phyloP scores from a whole-genome alignment of 1,140 invertebrate genomes.

The Babylonia areolata region DNA sequence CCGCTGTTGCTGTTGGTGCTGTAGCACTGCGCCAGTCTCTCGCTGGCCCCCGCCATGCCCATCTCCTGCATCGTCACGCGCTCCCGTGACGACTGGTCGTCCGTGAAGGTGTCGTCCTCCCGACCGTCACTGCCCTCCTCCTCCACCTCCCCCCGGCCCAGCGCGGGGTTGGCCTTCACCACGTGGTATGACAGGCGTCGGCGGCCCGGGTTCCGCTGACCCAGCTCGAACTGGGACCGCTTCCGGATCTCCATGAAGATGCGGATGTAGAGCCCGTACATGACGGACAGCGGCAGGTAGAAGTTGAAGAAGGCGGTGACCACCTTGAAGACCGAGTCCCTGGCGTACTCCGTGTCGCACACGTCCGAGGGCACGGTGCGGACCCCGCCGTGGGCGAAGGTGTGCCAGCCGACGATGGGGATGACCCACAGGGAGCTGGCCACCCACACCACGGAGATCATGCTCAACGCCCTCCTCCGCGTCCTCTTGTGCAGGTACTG shows the following conservation, averaged over 20 bases:
- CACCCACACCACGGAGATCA: constrained; percentile 79
- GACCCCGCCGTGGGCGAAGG: constrained; percentile 70
- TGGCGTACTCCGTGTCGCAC: constrained; percentile 80
- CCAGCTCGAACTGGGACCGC: constrained; percentile 76
- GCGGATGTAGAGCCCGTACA: constrained; percentile 79
- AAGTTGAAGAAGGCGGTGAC: constrained; percentile 80
- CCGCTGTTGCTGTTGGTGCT: too few species aligned
- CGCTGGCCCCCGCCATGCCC: not conserved
- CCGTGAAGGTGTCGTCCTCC: constrained; percentile 44
- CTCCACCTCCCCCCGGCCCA: constrained; percentile 39
- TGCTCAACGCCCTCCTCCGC: constrained; percentile 77
- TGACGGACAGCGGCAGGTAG: constrained; percentile 79
- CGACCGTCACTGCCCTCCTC: constrained; percentile 31
- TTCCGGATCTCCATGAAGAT: constrained; percentile 79
- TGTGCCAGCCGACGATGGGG: constrained; percentile 78
- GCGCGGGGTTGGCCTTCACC: constrained; percentile 33
- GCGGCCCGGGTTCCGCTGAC: constrained; percentile 57
- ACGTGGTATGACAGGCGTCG: constrained; percentile 40
- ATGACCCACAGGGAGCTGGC: constrained; percentile 78
- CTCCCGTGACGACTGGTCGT: not conserved
- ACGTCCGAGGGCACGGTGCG: constrained; percentile 71
- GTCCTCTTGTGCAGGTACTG: constrained; percentile 81
- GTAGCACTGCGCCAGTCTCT: not conserved
- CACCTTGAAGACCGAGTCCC: constrained; percentile 77
- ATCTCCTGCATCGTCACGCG: constrained; percentile 17